Evolutionary conservation across 2,113 vertebrate species (phyloP), one percentile per base, ranked within the genome.

Genomic region (Trichechus manatus): DNA sequence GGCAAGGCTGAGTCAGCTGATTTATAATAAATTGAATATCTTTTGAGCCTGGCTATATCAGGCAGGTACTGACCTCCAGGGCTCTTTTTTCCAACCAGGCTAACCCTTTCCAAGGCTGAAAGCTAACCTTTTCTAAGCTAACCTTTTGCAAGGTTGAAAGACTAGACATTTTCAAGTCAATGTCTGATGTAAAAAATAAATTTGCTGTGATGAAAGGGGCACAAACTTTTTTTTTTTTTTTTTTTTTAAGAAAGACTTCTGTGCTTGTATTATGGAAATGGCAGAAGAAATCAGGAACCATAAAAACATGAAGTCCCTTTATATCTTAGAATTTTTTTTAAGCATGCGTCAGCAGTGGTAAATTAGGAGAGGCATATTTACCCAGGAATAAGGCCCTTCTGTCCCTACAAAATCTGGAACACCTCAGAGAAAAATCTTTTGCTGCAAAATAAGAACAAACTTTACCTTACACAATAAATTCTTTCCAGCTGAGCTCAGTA

Each of bases 381-480:
- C 10, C 25, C 47, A 72, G 6, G 29, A 89, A n/a, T 25, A 61
- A 53, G 9, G 3, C 7, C 19, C 15, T 25, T 63, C 17, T 27
- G 22, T 61, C 33, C 11, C 13, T 19, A 93, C 11, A 44, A 66
- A 56, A 20, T 77, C 39, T 39, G 39, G 39, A 39, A 39, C 39
- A 39, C 39, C 39, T 39, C 23, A 84, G 2, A 44, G 3, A 47
- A 93, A 91, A 1, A 39, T 2, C 2, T n/a, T 70, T 83, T 77
- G 33, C 78, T 86, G 42, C 63, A 59, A 96, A 85, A 77, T 87
- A 85, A 96, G 94, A 88, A 10, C 68, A 90, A 91, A 68, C 31
- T 56, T 47, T 66, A 31, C 19, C 23, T 63, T 56, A 44, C 0
- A 47, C 29, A 92, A 23, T 14, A 44, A 61, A 61, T 82, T 93